Base-by-base conservation (phyloP, 2,113 vertebrate species). In the Gorsachius goisagi region DNA sequence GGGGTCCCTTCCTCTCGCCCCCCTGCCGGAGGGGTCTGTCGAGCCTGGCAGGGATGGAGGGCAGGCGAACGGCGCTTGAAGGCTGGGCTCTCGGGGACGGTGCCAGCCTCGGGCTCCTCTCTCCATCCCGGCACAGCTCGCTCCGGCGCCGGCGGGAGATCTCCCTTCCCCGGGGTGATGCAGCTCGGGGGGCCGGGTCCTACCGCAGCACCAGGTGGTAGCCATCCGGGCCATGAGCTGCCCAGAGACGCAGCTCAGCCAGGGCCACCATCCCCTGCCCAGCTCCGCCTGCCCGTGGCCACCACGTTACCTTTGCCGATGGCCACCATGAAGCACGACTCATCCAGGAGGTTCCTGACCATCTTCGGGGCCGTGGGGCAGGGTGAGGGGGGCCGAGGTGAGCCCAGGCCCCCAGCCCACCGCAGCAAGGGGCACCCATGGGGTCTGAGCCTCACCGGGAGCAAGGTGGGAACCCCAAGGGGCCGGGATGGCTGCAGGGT, bases 151-250 rank as follows among this genome's bases (percentile, higher is more conserved):
- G 2, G 8, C 3, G 7, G 49, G 45, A 20, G 18, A 15, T 39
- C 12, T 75, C 69, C 67, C 12, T 17, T 55, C 22, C 28, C 35
- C 12, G 4, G 23, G 44, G 23, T 16, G 80, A 21, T 8, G 44
- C 22, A 1, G 85, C 62, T 21, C 28, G 13, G 13, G 67, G 18
- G 15, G 14, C 28, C 39, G 15, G 44, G 3, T 77, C 60, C 89
- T 96, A 97, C 59, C 88, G 95, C 74, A 96, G 96, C 91, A 97
- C 77, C 80, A 96, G 91, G 76, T 84, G 91, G 76, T 93, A 96
- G 12, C 95, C 95, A 11, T 97, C 96, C 28, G 95, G 84, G 52
- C 94, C 91, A 44, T 63, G 93, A 44, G 78, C 97, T 97, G 95
- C 60, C 80, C 55, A 32, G 66, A 50, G 67, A 27, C 18, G 1